A percentile compares a stretch with the other conserved stretches of the same genome.
Evolutionary conservation across 2,797 vertebrate genomes (phyloP).

Genomic region (Falco novaeseelandiae): DNA sequence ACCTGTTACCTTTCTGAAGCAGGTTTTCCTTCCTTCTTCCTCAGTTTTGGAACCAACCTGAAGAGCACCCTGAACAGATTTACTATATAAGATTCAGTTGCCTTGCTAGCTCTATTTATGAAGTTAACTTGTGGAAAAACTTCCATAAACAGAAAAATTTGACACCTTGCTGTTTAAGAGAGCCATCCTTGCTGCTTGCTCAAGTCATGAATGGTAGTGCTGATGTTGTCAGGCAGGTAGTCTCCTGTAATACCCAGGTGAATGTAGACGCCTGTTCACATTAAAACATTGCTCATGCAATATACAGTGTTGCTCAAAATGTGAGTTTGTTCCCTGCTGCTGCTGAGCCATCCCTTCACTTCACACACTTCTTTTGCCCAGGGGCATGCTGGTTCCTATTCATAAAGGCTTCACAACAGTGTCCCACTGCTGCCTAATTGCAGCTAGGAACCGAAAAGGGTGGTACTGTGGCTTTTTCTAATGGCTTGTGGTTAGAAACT

Average conservation of each 20-base stretch:
- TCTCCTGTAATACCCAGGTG: not conserved
- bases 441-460: conserved; percentile 29
- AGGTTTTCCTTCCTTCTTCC: not conserved
- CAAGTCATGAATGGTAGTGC: not conserved
- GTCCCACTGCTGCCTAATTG: conserved; percentile 58
- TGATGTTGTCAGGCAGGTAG: not conserved
- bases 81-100: not conserved
- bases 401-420: conserved; percentile 28
- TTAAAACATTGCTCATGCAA: conserved; percentile 5
- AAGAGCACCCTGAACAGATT: not conserved
- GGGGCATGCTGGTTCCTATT: conserved; percentile 52
- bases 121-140: not conserved
- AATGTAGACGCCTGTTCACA: conserved; percentile 1
- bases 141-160: not conserved
- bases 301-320: not conserved
- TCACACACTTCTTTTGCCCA: conserved; percentile 1
- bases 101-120: not conserved
- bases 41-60: not conserved
- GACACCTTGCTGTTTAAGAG: not conserved
- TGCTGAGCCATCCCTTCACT: conserved; percentile 27
- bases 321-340: not conserved
- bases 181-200: not conserved
- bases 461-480: conserved; percentile 30
- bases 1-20: not conserved
- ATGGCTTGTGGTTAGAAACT: conserved; percentile 41